Evolutionary conservation across 2,888 invertebrate genomes (phyloP), one percentile per base, ranked within the genome.

Genomic region (Eristalis arbustorum): DNA sequence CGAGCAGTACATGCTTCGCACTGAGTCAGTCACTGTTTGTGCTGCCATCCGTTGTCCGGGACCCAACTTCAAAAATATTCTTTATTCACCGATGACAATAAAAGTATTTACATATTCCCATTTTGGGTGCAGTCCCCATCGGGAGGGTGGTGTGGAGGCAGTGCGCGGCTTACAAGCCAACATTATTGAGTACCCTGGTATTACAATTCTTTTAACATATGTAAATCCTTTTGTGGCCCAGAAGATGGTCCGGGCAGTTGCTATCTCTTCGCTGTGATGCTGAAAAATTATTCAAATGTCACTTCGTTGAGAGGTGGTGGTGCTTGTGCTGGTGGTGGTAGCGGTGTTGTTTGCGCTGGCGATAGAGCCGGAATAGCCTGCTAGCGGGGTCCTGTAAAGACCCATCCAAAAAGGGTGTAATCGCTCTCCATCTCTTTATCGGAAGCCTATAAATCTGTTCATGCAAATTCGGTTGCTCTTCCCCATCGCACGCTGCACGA

Each of bases 41-140:
- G 22, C 63, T 31, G 14, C 49, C 14, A 23, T 78, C 68, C 59
- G 22, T 34, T 37, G 64, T 64, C 34, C 23, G 1, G 61, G 18
- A 64, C 34, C 42, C n/a, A 78, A 82, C 83, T 87, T 83, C 78
- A 87, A 83, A 87, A 87, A 87, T 83, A 87, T 87, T 87, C 87
- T 87, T 87, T 87, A 87, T 87, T 78, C 87, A 83, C 83, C 91
- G 90, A 91, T 91, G 91, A 91, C 91, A 91, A 91, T 91, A 91
- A 91, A 91, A 91, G 91, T 91, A 91, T 91, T 91, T 91, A 91
- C 91, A 91, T 91, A 91, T 91, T 91, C 89, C 91, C 90, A 91
- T 90, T 91, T 91, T 90, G 90, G 91, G 91, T 91, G 91, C 90
- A 91, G 71, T 49, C 63, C 57, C 79, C 62, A 11, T 40, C 22